Conservation (phyloP, 2,888 invertebrate species). For the Frankliniella intonsa region DNA sequence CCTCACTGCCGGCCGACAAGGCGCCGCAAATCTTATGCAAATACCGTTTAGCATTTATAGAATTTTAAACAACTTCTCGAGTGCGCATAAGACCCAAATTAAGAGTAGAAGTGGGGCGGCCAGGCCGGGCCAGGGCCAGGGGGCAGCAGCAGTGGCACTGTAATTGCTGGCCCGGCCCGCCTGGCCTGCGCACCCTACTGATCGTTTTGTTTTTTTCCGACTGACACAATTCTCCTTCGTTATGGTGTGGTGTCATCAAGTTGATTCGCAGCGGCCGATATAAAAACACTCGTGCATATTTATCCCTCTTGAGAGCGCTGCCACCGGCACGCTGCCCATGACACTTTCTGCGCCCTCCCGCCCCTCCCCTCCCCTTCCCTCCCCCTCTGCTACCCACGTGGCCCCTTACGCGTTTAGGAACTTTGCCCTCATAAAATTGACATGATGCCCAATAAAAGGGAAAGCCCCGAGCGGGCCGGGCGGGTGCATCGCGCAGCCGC, state of each 20-base stretch:
- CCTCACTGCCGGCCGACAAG: slow-evolving; percentile 8
- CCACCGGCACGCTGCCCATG: neutral
- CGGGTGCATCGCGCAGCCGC: neutral
- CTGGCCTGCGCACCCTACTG: neutral
- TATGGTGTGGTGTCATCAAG: neutral
- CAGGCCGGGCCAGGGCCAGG: neutral
- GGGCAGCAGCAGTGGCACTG: slow-evolving; percentile 4
- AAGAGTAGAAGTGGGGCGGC: neutral
- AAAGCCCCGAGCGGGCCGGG: neutral
- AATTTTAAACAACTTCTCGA: slow-evolving; percentile 27
- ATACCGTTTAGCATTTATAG: slow-evolving; percentile 25
- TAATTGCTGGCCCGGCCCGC: slow-evolving; percentile 9
- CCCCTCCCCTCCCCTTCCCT: neutral
- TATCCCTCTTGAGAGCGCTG: neutral
- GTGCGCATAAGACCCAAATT: slow-evolving; percentile 20
- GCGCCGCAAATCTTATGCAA: slow-evolving; percentile 23
- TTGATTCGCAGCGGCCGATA: slow-evolving; percentile 5
- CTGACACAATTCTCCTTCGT: slow-evolving; percentile 12
- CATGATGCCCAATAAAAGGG: slow-evolving; percentile 18
- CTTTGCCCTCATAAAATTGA: slow-evolving; percentile 21
- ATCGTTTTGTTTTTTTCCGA: neutral
- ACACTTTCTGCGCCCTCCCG: neutral
- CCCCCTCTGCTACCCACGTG: neutral
- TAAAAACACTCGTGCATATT: slow-evolving; percentile 16
- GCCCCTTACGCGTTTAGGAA: neutral